Evolutionary conservation across 2,797 vertebrate species (phyloP), one percentile per base, ranked within the genome.

Genomic region (Xiphorhynchus erythropygius): DNA sequence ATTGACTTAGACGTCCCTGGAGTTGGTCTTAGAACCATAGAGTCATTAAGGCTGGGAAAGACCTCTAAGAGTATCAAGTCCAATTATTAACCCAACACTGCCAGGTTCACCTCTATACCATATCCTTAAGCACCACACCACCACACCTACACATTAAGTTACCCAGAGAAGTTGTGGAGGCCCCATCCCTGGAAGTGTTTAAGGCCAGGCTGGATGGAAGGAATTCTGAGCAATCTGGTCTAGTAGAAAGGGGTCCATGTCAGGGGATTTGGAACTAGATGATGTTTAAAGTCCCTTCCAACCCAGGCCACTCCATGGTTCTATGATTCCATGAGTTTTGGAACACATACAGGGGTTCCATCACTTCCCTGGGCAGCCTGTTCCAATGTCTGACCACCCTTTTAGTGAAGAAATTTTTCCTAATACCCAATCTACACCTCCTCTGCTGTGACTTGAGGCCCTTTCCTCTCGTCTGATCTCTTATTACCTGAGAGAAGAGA

Each of bases 331-430:
- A 33, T 46, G 42, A 13, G n/a, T 33, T 76, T 76, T 67, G 56
- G 1, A 49, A 21, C 9, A 11, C 13, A n/a, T 19, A 35, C 28
- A 63, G 19, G 7, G 27, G 22, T 44, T 63, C 35, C 32, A 62
- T 4, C 0, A 0, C 23, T 69, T 49, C 42, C 11, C 16, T 22
- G 30, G 37, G 13, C 8, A 50, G 27, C 49, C 8, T 63, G 11
- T 69, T 30, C 27, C 17, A 50, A 30, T 5, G 24, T 13, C 28
- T 22, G 64, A 64, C 37, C 42, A 57, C 9, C 4, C n/a, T 32
- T 46, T 6, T n/a, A 46, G 28, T 13, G 28, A 46, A 52, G 50
- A 44, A 70, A 39, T 52, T 44, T 83, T 70, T 30, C 21, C 24
- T 25, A 9, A 33, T 13, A 44, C 5, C 28, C 24, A 13, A 39